Evolutionary conservation across 30 jellyfish, hydroid and myxozoan species (phyloP).

Genomic region (Aurelia aurita): DNA sequence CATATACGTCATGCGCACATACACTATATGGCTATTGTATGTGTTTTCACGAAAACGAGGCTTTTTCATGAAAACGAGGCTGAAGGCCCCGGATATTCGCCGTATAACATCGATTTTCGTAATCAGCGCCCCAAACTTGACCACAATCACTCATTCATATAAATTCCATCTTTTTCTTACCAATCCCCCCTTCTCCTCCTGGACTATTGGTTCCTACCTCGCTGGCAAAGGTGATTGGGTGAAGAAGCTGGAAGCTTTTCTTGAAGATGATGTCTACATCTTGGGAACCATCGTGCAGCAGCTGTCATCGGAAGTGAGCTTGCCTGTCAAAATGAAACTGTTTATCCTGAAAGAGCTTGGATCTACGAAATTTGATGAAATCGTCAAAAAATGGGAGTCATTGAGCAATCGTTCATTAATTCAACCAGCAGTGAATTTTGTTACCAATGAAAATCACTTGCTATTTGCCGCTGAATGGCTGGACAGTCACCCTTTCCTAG

Average conservation of each 20-base stretch:
- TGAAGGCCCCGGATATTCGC: no score
- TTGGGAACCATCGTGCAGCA: conserved; percentile 49
- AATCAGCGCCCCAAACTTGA: no score
- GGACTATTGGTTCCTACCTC: conserved; percentile 32
- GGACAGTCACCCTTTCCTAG: conserved; percentile 23
- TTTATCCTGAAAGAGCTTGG: conserved; percentile 38
- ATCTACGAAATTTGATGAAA: conserved; percentile 18
- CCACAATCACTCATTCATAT: no score
- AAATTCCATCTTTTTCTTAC: no score
- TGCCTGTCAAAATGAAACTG: conserved; percentile 56
- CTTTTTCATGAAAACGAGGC: no score
- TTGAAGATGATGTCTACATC: conserved; percentile 50
- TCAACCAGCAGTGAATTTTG: conserved; percentile 36
- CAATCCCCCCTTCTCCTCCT: no score
- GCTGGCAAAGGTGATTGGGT: conserved; percentile 23
- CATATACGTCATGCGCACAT: no score
- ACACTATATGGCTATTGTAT: no score
- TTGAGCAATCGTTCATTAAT: conserved; percentile 14
- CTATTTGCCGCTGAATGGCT: conserved; percentile 32
- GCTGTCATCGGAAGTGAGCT: conserved; percentile 9
- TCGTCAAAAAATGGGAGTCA: conserved; percentile 10
- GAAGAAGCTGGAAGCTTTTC: conserved; percentile 29
- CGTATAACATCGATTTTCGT: no score
- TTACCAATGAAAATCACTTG: conserved; percentile 3
- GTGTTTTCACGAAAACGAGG: no score